Conservation (phyloP, 2,113 vertebrate genomes). For the Orthonyx spaldingii region DNA sequence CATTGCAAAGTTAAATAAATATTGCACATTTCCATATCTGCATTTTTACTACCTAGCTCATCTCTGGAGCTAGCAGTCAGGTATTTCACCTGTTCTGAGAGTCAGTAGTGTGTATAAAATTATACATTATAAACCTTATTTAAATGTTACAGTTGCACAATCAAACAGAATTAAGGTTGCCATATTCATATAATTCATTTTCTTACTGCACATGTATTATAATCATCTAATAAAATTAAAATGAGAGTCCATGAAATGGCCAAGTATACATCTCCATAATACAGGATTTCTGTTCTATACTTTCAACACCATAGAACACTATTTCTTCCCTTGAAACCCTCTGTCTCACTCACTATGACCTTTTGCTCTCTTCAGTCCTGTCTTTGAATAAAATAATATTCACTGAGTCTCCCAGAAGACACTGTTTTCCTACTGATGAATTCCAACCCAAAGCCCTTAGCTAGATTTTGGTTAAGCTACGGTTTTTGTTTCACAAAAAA, state of each 20-base stretch:
- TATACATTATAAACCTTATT: neutral
- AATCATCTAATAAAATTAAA: neutral
- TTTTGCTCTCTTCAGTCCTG: neutral
- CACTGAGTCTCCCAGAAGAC: neutral
- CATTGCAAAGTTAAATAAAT: neutral
- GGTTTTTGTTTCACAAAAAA: neutral
- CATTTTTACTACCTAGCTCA: neutral
- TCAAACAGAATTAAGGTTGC: neutral
- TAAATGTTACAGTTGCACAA: neutral
- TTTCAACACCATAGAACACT: neutral
- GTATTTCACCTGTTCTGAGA: neutral
- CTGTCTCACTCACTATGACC: neutral
- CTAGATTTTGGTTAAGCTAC: neutral
- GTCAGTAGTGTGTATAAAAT: neutral
- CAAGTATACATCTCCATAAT: neutral
- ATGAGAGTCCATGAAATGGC: neutral
- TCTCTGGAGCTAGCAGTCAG: neutral
- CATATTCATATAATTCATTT: neutral
- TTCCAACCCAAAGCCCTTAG: neutral
- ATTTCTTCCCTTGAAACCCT: neutral
- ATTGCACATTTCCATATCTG: neutral
- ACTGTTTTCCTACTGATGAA: neutral
- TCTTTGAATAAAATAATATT: neutral
- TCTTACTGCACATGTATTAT: neutral
- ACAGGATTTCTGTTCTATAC: neutral